Evolutionary conservation across 1,140 invertebrate genomes (phyloP).

Genomic region (Panagrolaimus sp.): DNA sequence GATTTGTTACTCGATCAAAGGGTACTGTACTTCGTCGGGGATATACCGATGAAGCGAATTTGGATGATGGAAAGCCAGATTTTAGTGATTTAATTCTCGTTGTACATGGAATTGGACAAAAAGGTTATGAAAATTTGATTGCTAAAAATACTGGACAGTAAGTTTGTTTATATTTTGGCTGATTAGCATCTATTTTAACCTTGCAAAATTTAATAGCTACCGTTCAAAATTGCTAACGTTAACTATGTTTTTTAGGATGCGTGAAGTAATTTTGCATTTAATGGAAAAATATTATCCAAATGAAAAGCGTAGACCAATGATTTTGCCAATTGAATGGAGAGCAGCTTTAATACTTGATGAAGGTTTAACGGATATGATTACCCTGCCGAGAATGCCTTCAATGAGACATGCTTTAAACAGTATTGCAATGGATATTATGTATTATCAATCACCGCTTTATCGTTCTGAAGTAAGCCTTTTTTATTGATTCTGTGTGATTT

Average conservation of each 20-base stretch:
- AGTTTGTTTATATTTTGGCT: slow-evolving; percentile 25
- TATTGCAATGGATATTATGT: slow-evolving; percentile 76
- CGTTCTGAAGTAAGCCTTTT: slow-evolving; percentile 66
- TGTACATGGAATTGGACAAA: slow-evolving; percentile 59
- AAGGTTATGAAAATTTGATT: slow-evolving; percentile 59
- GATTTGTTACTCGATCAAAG: slow-evolving; percentile 39
- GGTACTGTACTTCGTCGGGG: slow-evolving; percentile 38
- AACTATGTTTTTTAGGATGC: slow-evolving; percentile 43
- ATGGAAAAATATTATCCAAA: slow-evolving; percentile 56
- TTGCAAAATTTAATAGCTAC: too few species aligned
- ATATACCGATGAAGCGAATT: slow-evolving; percentile 34
- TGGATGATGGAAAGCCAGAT: slow-evolving; percentile 44
- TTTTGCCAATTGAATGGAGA: slow-evolving; percentile 57
- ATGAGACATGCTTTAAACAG: slow-evolving; percentile 59
- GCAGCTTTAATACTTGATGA: slow-evolving; percentile 45
- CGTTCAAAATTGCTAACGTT: neutral
- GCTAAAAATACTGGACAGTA: slow-evolving; percentile 58
- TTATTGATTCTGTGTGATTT: neutral
- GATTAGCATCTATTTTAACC: neutral
- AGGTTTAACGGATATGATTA: slow-evolving; percentile 52
- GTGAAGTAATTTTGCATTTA: slow-evolving; percentile 44
- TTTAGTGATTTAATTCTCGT: slow-evolving; percentile 57
- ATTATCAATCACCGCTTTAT: slow-evolving; percentile 75
- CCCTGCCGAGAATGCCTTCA: slow-evolving; percentile 49
- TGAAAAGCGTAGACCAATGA: slow-evolving; percentile 55